Evolutionary conservation across 2,113 vertebrate species (phyloP), one percentile per base, ranked within the genome.

Genomic region (Petrocephalus microphthalmus): DNA sequence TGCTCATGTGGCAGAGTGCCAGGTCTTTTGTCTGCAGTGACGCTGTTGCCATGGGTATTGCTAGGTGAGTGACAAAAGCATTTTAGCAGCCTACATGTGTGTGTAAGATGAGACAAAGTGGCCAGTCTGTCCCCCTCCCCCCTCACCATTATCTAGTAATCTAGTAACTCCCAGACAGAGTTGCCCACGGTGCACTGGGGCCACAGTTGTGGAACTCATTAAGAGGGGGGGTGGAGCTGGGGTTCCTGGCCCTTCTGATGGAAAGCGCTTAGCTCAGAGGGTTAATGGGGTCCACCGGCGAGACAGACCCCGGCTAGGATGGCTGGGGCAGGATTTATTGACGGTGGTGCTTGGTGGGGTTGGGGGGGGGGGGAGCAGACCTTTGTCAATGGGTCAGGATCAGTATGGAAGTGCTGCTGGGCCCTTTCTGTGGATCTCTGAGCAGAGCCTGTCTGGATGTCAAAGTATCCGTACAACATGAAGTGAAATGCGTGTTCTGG

Each of bases 251-350:
- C 53, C 42, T 53, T 71, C 49, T 87, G 87, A 89, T 87, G 86
- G 84, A 87, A 84, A 89, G 78, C 67, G n/a, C 37, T 60, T 89
- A 88, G 89, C 84, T 67, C 45, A 17, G 92, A 67, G 89, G 92
- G 87, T 92, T 90, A 90, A 91, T 91, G 87, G 88, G 90, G 85
- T 92, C 88, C 87, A 52, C 51, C 87, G 87, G 89, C 89, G 88
- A 92, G 91, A 89, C 89, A 33, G 87, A 89, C 89, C 89, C 33
- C 84, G 25, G 87, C 90, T 90, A 86, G 91, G 85, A 88, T 85
- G 67, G 87, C 51, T 90, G 85, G 74, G 52, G 42, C 22, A 87
- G 17, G 88, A 90, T 91, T 90, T 90, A 92, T 91, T 86, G 85
- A 22, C 67, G 52, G 71, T 49, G 67, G 53, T 83, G 90, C 86